Base-by-base conservation (phyloP, 2,113 vertebrate genomes). In the Chascanopsetta lugubris region DNA sequence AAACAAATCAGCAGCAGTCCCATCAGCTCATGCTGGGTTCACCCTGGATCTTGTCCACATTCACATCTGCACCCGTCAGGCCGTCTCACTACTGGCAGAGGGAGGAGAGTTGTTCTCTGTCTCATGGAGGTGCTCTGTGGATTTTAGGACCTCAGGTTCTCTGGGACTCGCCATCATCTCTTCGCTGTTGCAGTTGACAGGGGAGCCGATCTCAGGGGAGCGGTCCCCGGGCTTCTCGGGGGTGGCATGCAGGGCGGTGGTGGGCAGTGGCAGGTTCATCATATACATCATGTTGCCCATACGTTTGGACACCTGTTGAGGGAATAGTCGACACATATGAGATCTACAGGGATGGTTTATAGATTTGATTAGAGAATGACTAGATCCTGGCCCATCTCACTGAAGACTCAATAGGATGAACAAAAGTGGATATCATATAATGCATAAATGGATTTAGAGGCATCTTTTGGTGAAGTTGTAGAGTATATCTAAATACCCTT, bases 231-330 rank as follows among this genome's bases (percentile, higher is more conserved):
- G 49, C 72, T 96, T 96, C 67, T 93, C 92, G 2, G 90, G 57
- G 9, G 92, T 64, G 40, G 90, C 74, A 61, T 92, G 90, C 73
- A 92, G 50, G 84, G 78, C 17, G 73, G 83, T 2, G 51, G 74
- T 63, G 74, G 95, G 42, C 55, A 95, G 80, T 4, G 94, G 92
- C 30, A 94, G 85, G 46, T 93, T 94, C 93, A 93, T 93, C 91
- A 94, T 93, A 80, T 93, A 95, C 70, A 96, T 78, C 64, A 92
- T 85, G 7, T 85, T 95, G 64, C 94, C 94, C 82, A 96, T 38
- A 5, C 94, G 93, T 22, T 93, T 90, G 29, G 94, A 96, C 26
- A 98, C 94, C 96, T 98, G 84, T 25, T 72, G 10, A 25, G 29
- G 59, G 34, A 49, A 64, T 8, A 17, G 34, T 6, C 15, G 8